Evolutionary conservation across 2,797 vertebrate species (phyloP), one percentile per base, ranked within the genome.

Genomic region (Malurus leucopterus): DNA sequence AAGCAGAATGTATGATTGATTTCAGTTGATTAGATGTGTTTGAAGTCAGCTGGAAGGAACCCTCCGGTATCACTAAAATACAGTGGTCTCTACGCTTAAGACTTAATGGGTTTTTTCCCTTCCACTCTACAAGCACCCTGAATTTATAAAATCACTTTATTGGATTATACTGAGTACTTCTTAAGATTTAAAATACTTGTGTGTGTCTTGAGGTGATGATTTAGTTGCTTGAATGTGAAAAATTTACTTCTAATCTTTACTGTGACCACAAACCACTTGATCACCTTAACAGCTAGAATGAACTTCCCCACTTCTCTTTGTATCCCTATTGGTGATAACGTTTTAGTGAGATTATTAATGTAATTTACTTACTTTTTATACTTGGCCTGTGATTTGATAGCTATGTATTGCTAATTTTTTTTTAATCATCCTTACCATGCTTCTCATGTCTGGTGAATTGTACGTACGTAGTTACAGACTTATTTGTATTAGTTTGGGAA

Each of bases 21-120:
- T 95, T 93, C 26, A 84, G 0, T 91, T 88, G 88, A 86, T 93
- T 83, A 74, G 26, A 90, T 94, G 81, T 95, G 16, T 93, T 88
- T 86, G 64, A 96, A 85, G 67, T 84, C 82, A 82, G 30, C 71
- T 89, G 63, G 77, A 92, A 68, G 6, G 11, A 40, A 72, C 40
- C 41, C 32, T 79, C 16, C 51, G 93, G 26, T 93, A 91, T 79
- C 40, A 19, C 44, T 82, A 21, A 23, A 81, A 71, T 67, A 34
- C 13, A 61, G 13, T 53, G 78, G 40, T 58, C 82, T 87, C 18
- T 32, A 2, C 85, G 47, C 74, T 38, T 78, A 50, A 65, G 30
- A 12, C 27, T n/a, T 80, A 44, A 10, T 92, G 84, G 16, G 8
- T 46, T 29, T 18, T 75, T 89, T 86, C 19, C 40, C 61, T 69